These are phyloP conservation scores for Nymphalis urticae DNA, from an alignment of 2,888 invertebrate species.

Conservation along the genomic window DNA sequence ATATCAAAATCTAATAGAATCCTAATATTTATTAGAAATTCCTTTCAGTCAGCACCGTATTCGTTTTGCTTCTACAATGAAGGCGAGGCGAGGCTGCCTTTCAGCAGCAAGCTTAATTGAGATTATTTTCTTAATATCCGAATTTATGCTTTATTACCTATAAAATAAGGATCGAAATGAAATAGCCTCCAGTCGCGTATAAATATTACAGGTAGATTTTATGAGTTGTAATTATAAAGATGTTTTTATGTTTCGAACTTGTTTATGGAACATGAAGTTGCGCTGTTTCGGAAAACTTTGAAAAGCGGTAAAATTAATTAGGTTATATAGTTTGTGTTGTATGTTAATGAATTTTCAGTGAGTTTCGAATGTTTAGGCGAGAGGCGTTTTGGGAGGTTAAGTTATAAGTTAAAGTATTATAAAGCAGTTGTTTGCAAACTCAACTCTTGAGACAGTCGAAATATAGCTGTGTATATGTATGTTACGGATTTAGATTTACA, in stretches of 20 bases:
- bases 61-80: constrained; percentile 8
- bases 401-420: background rate
- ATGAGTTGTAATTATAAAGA: constrained; percentile 10
- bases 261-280: constrained; percentile 9
- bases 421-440: background rate
- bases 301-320: constrained; percentile 5
- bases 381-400: background rate
- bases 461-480: too few relatives aligned
- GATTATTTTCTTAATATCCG: background rate
- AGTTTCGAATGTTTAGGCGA: background rate
- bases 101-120: constrained; percentile 7
- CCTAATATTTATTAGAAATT: constrained; percentile 11
- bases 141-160: background rate
- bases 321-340: background rate
- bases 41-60: constrained; percentile 7
- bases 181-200: background rate
- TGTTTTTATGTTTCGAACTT: constrained; percentile 9
- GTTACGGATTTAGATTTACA: too few relatives aligned
- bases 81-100: constrained; percentile 4
- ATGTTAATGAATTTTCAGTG: background rate
- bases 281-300: constrained; percentile 2
- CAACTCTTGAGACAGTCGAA: too few relatives aligned
- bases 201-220: constrained; percentile 10
- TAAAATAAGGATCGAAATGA: background rate
- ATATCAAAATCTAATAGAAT: background rate